Evolutionary conservation across 1,140 invertebrate genomes (phyloP).

Genomic region (Oreohelix idahoensis): DNA sequence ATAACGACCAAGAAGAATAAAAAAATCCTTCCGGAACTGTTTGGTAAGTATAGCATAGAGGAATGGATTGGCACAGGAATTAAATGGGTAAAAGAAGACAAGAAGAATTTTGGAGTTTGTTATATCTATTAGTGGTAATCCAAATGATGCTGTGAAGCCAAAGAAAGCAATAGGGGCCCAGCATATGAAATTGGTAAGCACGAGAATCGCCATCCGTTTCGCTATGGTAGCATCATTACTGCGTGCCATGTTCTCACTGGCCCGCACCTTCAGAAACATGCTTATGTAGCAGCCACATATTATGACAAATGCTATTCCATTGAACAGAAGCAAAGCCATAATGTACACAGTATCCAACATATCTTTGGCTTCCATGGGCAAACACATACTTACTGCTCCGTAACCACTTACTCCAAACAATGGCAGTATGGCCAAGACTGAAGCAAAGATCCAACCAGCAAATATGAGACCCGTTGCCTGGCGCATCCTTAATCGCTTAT

Average conservation of each 20-base stretch:
- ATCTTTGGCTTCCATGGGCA: slow-evolving; percentile 73
- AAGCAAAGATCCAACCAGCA: slow-evolving; percentile 91
- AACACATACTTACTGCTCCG: slow-evolving; percentile 74
- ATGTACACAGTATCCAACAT: slow-evolving; percentile 81
- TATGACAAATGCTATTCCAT: slow-evolving; percentile 83
- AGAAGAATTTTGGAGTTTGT: slow-evolving; percentile 89
- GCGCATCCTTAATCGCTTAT: slow-evolving; percentile 80
- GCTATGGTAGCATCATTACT: slow-evolving; percentile 77
- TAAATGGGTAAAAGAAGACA: slow-evolving; percentile 92
- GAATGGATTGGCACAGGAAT: slow-evolving; percentile 93
- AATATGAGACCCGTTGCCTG: slow-evolving; percentile 89
- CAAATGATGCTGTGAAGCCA: slow-evolving; percentile 83
- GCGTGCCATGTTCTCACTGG: slow-evolving; percentile 78
- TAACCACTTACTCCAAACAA: slow-evolving; percentile 91
- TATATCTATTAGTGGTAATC: slow-evolving; percentile 86
- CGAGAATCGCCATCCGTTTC: slow-evolving; percentile 71
- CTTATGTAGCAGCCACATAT: slow-evolving; percentile 87
- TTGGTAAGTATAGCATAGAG: slow-evolving; percentile 91
- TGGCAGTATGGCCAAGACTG: slow-evolving; percentile 90
- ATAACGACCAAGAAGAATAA: slow-evolving; percentile 80
- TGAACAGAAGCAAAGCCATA: slow-evolving; percentile 81
- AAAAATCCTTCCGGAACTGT: slow-evolving; percentile 86
- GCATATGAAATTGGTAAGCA: slow-evolving; percentile 73
- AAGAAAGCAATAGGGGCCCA: slow-evolving; percentile 81
- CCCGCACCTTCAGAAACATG: slow-evolving; percentile 78